A percentile compares a stretch with the other conserved stretches of the same genome.
phyloP scores from a whole-genome alignment of 2,113 vertebrate genomes.

The Ancistrus triradiatus region DNA sequence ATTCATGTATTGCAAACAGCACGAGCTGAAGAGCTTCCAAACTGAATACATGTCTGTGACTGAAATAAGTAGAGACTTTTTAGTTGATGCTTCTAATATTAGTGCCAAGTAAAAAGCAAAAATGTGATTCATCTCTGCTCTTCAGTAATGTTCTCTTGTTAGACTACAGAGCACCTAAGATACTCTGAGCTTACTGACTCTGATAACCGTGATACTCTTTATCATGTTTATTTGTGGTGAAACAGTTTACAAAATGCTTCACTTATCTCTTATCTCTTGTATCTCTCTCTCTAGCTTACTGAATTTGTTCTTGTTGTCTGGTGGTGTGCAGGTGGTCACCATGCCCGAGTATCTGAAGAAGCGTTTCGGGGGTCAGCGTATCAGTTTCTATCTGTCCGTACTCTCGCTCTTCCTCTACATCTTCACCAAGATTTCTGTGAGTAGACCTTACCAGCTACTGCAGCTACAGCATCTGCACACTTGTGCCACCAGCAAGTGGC shows the following conservation, averaged over 20 bases:
- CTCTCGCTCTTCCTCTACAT: conserved; percentile 87
- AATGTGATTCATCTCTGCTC: too few species aligned
- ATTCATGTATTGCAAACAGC: too few species aligned
- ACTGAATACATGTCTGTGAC: too few species aligned
- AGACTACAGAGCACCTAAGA: too few species aligned
- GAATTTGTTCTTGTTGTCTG: background rate
- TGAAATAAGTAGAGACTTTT: too few species aligned
- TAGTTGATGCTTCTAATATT: background rate
- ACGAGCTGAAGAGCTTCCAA: too few species aligned
- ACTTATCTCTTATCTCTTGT: background rate
- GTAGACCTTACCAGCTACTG: conserved; percentile 47
- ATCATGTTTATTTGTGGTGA: too few species aligned
- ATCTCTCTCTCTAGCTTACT: background rate
- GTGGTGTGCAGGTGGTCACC: conserved; percentile 79
- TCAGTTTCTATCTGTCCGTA: conserved; percentile 87
- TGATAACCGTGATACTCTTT: too few species aligned
- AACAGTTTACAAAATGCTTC: background rate
- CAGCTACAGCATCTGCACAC: too few species aligned
- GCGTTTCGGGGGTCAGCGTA: conserved; percentile 88
- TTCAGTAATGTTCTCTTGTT: too few species aligned
- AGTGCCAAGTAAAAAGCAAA: too few species aligned
- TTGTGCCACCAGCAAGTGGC: too few species aligned
- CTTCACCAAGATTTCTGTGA: conserved; percentile 98
- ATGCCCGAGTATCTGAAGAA: conserved; percentile 96
- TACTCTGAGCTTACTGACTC: background rate